A percentile compares a stretch with the other conserved stretches of the same genome.
Conservation (phyloP, 2,888 invertebrate species). For the Cremastinae sp. region DNA sequence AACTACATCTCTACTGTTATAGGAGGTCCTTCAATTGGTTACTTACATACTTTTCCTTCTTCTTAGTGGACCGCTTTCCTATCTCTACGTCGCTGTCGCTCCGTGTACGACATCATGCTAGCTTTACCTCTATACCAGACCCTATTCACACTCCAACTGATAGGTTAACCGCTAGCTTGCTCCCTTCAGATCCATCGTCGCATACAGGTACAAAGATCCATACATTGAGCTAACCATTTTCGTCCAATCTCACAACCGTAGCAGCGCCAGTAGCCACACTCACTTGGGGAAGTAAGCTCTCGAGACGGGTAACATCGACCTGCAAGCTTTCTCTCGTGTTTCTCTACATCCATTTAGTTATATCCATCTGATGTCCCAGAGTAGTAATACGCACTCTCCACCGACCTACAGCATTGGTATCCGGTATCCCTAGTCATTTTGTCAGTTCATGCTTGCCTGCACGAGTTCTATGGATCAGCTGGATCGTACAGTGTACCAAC, state of each 20-base stretch:
- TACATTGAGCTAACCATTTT: constrained; percentile 21
- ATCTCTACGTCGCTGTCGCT: constrained; percentile 20
- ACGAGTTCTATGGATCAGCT: constrained; percentile 50
- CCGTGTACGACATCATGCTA: constrained; percentile 70
- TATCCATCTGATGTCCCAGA: constrained; percentile 20
- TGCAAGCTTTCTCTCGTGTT: constrained; percentile 36
- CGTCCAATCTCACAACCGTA: constrained; percentile 2
- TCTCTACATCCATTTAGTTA: not conserved
- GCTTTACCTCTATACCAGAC: constrained; percentile 67
- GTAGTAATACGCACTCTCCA: constrained; percentile 38
- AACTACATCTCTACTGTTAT: constrained; percentile 56
- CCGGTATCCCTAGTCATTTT: constrained; percentile 32
- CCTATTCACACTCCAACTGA: constrained; percentile 74
- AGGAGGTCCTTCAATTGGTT: constrained; percentile 52
- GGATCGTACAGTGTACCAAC: constrained; percentile 25
- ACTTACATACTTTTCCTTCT: constrained; percentile 62
- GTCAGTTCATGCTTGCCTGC: constrained; percentile 26
- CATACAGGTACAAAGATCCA: constrained; percentile 10
- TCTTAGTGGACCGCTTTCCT: constrained; percentile 57
- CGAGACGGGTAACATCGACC: constrained; percentile 54
- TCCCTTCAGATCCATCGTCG: constrained; percentile 43
- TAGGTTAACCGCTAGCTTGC: constrained; percentile 71
- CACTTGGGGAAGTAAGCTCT: constrained; percentile 46
- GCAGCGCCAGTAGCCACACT: no score
- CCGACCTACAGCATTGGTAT: constrained; percentile 20